A percentile compares a stretch with the other conserved stretches of the same genome.
These are phyloP conservation scores for Scortum barcoo DNA, from an alignment of 2,113 vertebrate genomes.

Conservation along the genomic window DNA sequence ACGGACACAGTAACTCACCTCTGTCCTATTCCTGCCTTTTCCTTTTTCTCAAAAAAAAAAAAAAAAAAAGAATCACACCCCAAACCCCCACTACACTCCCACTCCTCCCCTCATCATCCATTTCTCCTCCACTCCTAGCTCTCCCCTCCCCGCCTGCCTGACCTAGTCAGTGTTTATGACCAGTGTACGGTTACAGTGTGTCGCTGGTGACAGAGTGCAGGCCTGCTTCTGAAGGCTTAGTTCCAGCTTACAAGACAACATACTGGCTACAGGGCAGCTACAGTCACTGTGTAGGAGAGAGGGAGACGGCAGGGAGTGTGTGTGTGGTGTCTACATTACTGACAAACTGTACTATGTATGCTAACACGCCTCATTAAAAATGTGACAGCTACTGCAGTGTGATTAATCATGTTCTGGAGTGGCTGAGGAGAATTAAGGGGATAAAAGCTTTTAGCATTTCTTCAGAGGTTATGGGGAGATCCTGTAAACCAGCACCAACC, in stretches of 20 bases:
- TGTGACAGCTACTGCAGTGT: slow-evolving; percentile 58
- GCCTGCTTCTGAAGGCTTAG: slow-evolving; percentile 69
- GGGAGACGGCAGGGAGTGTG: slow-evolving; percentile 23
- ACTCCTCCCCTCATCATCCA: not conserved
- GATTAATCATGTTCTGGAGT: slow-evolving; percentile 63
- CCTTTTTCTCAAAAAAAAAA: slow-evolving; percentile 19
- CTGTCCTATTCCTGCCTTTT: slow-evolving; percentile 37
- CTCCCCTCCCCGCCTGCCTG: slow-evolving; percentile 15
- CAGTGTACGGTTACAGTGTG: slow-evolving; percentile 75
- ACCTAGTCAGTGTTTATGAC: slow-evolving; percentile 71
- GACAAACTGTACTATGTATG: slow-evolving; percentile 55
- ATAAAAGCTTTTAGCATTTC: slow-evolving; percentile 59
- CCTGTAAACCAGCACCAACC: not conserved
- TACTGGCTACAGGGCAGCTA: slow-evolving; percentile 32
- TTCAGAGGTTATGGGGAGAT: slow-evolving; percentile 21
- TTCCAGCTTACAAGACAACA: slow-evolving; percentile 61
- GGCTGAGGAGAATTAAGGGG: slow-evolving; percentile 35
- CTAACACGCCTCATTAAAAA: slow-evolving; percentile 73
- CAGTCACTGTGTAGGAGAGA: slow-evolving; percentile 27
- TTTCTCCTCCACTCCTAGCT: slow-evolving; percentile 6
- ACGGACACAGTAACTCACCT: slow-evolving; percentile 39
- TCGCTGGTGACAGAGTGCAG: slow-evolving; percentile 79
- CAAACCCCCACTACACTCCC: not conserved
- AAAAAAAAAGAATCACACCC: too few species aligned
- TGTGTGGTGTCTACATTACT: slow-evolving; percentile 53